Evolutionary conservation across 2,888 invertebrate genomes (phyloP), one percentile per base, ranked within the genome.

Genomic region (Ectobius pallidus): DNA sequence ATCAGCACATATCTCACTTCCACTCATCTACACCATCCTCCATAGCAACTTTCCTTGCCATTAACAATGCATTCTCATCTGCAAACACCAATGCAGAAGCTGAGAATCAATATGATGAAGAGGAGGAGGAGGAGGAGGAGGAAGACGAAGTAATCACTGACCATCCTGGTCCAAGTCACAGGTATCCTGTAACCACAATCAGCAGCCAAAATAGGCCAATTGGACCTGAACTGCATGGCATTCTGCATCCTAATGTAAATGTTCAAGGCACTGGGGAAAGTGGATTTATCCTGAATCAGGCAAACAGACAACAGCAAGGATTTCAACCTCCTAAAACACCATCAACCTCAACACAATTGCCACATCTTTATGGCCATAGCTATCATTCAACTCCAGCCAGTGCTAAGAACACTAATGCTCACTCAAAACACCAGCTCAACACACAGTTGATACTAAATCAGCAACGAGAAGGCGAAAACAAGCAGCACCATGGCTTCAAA

Each of bases 391-490:
- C 32, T 34, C 52, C 30, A 27, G 22, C 9, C 25, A 16, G n/a
- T 9, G 20, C 22, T 18, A 46, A 68, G 20, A 49, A 39, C 16
- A 3, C 16, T 25, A 70, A 30, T 58, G 70, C 58, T 16, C 73
- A 73, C 30, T 49, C 63, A 20, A 65, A 70, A 20, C 73, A 73
- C 52, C 65, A 70, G 20, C 30, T 55, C 25, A 65, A 34, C 25
- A 73, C 70, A 16, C 70, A 73, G n/a, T 67, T 61, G 14, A 73
- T 73, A 42, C 58, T 73, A 16, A 55, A 67, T 22, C 65, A 63
- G 9, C 73, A 73, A 52, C 34, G 46, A 16, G 42, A 74, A 20
- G 4, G 44, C 18, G 74, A 71, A 11, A 67, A 69, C 2, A 63
- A 68, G 20, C 68, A 62, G 11, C 71, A 61, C 32, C 73, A 73